These are phyloP conservation scores for Prionace glauca DNA, from an alignment of 2,797 vertebrate species.

Conservation along the genomic window DNA sequence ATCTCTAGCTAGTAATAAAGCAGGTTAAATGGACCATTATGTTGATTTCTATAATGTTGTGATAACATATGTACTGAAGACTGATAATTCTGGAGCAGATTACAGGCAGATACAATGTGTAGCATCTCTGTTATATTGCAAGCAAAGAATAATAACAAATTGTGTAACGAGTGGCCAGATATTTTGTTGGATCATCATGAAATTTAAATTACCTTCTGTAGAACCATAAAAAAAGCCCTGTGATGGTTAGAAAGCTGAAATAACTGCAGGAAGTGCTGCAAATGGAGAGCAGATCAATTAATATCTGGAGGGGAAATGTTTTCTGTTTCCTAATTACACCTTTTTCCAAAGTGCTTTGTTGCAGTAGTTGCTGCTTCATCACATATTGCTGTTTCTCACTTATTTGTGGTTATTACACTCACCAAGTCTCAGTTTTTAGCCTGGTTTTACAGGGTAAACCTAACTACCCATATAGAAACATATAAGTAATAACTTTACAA, in stretches of 20 bases:
- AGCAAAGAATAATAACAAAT: not conserved
- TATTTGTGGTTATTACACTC: not conserved
- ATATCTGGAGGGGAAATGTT: not conserved
- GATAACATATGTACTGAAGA: not conserved
- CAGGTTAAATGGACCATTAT: not conserved
- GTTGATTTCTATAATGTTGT: not conserved
- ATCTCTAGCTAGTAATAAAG: not conserved
- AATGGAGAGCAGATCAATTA: not conserved
- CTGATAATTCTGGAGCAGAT: not conserved
- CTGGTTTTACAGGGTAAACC: not conserved
- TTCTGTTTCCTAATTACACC: not conserved
- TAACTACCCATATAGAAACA: not conserved
- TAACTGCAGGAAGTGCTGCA: not conserved
- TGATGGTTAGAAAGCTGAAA: not conserved
- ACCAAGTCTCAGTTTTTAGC: not conserved
- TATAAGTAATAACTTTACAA: not conserved
- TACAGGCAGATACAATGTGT: not conserved
- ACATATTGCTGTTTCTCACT: not conserved
- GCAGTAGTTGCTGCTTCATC: not conserved
- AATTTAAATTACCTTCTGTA: not conserved
- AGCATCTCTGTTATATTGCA: not conserved
- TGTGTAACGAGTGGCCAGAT: not conserved
- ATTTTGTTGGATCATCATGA: not conserved
- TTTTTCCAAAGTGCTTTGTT: not conserved
- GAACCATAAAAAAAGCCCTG: not conserved